Evolutionary conservation across 2,797 vertebrate species (phyloP).

Genomic region (Smutsia gigantea): DNA sequence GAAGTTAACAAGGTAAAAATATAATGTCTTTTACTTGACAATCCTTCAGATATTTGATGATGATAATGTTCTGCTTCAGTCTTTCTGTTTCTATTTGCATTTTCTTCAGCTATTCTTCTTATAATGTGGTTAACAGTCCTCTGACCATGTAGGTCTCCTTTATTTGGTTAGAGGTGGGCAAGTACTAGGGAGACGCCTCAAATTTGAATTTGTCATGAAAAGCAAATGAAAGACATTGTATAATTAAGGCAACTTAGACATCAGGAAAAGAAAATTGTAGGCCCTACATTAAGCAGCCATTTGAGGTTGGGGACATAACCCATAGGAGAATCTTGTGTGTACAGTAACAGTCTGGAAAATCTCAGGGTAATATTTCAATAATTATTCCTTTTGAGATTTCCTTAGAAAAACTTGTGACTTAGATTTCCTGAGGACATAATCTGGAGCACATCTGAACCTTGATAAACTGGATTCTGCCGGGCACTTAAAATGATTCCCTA

Average conservation of each 20-base stretch:
- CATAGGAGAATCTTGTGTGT: not conserved
- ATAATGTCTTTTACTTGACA: not conserved
- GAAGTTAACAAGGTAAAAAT: not conserved
- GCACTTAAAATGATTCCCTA: conserved; percentile 64
- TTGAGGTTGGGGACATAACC: not conserved
- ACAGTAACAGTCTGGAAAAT: conserved; percentile 44
- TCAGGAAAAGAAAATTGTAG: not conserved
- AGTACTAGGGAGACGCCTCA: not conserved
- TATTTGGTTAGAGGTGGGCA: not conserved
- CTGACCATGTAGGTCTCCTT: not conserved
- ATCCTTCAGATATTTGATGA: not conserved
- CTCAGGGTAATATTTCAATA: conserved; percentile 28
- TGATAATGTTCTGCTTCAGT: not conserved
- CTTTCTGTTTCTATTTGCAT: not conserved
- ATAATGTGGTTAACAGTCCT: not conserved
- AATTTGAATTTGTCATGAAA: not conserved
- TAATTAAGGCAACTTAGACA: not conserved
- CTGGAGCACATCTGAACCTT: conserved; percentile 69
- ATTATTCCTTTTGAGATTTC: conserved; percentile 70
- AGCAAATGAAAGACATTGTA: not conserved
- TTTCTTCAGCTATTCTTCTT: not conserved
- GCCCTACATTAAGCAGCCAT: not conserved
- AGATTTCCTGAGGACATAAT: conserved; percentile 53
- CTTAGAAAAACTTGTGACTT: conserved; percentile 57
- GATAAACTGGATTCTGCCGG: conserved; percentile 43